Evolutionary conservation across 37 sponge, comb jelly and placozoan genomes (phyloP), one percentile per base, ranked within the genome.

Genomic region (Spongilla lacustris): DNA sequence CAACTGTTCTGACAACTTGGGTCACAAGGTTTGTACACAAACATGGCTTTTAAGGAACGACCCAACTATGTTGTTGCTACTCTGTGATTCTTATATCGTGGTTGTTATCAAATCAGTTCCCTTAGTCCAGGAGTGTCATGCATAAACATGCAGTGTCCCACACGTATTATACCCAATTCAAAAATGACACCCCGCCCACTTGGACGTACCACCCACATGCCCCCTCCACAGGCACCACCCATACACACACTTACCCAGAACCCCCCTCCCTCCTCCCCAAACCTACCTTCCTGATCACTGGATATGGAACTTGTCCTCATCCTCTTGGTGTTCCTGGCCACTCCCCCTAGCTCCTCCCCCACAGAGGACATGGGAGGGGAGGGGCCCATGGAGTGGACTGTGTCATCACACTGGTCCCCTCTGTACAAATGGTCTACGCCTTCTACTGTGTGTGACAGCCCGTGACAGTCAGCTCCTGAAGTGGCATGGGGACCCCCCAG

Each of bases 301-400:
- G 58, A 58, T 58, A 14, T 1, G 58, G 58, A 58, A 17, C 58
- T 17, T 19, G 58, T 77, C 4, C 58, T 79, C 84, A 87, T 79
- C 22, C 91, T 70, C 77, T 68, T 77, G 68, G 87, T 90, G 37
- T 76, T 83, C 82, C 83, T 94, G 36, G 79, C 74, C 22, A 94
- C 73, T 66, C 82, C 87, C 85, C 12, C 58, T 13, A 13, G 58
- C 58, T 58, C 58, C 58, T 58, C 58, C 58, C 21, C 58, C 58
- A 14, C 58, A 1, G 21, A 17, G 21, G 58, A 58, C 58, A 14
- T 17, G 58, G 12, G 58, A 17, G 58, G 58, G 58, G 58, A 58
- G 19, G 58, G 12, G 58, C 21, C 21, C 58, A 58, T 17, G 58
- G 58, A 58, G 58, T 17, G 1, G 58, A 17, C 58, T 17, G 11